These are phyloP conservation scores for Vanessa cardui DNA, from an alignment of 2,888 invertebrate genomes.

Conservation along the genomic window DNA sequence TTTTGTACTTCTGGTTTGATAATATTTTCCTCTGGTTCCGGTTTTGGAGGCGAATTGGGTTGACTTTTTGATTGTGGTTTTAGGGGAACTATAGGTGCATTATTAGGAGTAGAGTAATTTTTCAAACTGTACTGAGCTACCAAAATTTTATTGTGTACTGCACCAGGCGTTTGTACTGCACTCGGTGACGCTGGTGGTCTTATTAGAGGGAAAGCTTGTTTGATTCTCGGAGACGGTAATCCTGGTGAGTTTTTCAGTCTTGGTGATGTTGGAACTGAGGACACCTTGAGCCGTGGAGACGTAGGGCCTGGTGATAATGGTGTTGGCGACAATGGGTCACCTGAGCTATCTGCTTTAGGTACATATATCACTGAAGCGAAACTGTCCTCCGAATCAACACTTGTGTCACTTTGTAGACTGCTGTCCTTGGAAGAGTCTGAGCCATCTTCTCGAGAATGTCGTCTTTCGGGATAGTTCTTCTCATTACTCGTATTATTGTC, in stretches of 20 bases:
- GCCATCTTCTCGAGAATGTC: slow-evolving; percentile 93
- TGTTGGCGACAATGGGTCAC: slow-evolving; percentile 83
- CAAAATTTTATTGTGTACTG: slow-evolving; percentile 79
- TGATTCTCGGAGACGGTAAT: slow-evolving; percentile 85
- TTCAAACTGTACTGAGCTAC: slow-evolving; percentile 83
- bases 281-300: slow-evolving; percentile 84
- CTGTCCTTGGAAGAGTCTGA: slow-evolving; percentile 95
- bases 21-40: slow-evolving; percentile 68
- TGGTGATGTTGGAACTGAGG: slow-evolving; percentile 91
- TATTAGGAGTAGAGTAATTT: slow-evolving; percentile 69
- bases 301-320: slow-evolving; percentile 84
- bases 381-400: slow-evolving; percentile 96
- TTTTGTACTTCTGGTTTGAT: slow-evolving; percentile 58
- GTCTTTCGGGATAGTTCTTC: slow-evolving; percentile 83
- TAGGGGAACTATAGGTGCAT: slow-evolving; percentile 53
- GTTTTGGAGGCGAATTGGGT: slow-evolving; percentile 77
- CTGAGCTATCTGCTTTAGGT: slow-evolving; percentile 88
- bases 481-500: slow-evolving; percentile 75
- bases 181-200: slow-evolving; percentile 84
- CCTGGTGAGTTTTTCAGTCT: slow-evolving; percentile 87
- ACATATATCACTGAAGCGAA: slow-evolving; percentile 96
- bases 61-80: slow-evolving; percentile 77
- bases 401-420: slow-evolving; percentile 96
- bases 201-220: slow-evolving; percentile 84
- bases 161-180: slow-evolving; percentile 75